A percentile compares a stretch with the other conserved stretches of the same genome.
Conservation (phyloP, 2,797 vertebrate genomes). For the Peromyscus attwateri region DNA sequence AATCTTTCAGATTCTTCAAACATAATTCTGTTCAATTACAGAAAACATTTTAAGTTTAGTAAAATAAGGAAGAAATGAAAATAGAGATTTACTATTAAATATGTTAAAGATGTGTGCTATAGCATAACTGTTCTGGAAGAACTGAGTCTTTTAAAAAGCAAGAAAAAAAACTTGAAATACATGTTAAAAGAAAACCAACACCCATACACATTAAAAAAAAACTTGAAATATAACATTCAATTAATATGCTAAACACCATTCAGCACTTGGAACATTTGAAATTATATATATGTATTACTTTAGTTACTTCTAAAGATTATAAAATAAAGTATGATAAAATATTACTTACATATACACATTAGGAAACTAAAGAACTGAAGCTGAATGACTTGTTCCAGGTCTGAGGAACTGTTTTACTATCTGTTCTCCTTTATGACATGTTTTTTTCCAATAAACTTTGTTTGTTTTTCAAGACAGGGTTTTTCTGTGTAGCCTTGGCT, state of each 20-base stretch:
- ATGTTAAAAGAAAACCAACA: neutral
- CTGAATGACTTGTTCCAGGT: constrained; percentile 32
- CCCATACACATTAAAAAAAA: too few relatives aligned
- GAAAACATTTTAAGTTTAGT: constrained; percentile 78
- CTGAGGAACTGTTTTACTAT: neutral
- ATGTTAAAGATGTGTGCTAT: constrained; percentile 30
- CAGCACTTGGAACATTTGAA: neutral
- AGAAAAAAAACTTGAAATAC: neutral
- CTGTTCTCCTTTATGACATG: constrained; percentile 4
- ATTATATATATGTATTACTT: neutral
- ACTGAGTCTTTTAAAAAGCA: constrained; percentile 2
- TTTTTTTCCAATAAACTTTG: neutral
- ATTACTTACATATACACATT: constrained; percentile 37
- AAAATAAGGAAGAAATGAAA: constrained; percentile 29
- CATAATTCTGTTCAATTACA: constrained; percentile 93
- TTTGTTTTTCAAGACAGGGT: too few relatives aligned
- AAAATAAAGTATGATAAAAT: neutral
- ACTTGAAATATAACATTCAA: constrained; percentile 4
- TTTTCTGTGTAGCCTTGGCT: too few relatives aligned
- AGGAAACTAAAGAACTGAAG: constrained; percentile 33
- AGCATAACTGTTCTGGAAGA: constrained; percentile 44
- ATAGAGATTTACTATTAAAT: constrained; percentile 66
- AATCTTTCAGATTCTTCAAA: constrained; percentile 96
- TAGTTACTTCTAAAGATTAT: constrained; percentile 65
- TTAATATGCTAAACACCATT: neutral